Conservation (phyloP, 2,797 vertebrate species). For the Chloroceryle inda region DNA sequence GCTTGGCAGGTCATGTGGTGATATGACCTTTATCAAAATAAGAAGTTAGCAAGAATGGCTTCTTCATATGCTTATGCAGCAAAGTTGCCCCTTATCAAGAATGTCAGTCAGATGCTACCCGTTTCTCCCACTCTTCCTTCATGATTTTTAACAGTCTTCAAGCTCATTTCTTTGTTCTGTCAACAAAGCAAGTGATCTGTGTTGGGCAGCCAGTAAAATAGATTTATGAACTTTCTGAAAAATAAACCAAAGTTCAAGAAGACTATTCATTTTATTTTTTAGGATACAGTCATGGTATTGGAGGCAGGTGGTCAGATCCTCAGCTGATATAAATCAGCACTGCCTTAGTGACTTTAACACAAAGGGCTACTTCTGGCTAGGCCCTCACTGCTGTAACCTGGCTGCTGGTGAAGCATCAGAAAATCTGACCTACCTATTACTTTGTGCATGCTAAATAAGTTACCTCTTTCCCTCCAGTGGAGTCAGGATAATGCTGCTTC, state of each 20-base stretch:
- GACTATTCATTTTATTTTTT: not conserved
- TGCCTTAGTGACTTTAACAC: not conserved
- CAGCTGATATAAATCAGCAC: not conserved
- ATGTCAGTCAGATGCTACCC: not conserved
- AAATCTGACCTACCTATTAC: not conserved
- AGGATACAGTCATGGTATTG: not conserved
- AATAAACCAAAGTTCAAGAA: not conserved
- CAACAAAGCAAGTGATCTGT: not conserved
- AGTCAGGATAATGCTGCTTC: not conserved
- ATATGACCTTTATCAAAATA: not conserved
- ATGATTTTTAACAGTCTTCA: not conserved
- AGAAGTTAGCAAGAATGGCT: not conserved
- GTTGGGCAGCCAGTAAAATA: not conserved
- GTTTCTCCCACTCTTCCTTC: not conserved
- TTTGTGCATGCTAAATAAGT: not conserved
- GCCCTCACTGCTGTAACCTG: not conserved
- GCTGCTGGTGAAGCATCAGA: not conserved
- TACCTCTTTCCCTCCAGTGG: not conserved
- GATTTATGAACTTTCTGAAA: not conserved
- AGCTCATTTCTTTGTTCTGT: not conserved
- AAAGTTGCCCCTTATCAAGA: not conserved
- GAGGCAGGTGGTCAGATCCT: not conserved
- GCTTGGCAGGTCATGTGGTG: not conserved
- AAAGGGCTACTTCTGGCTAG: not conserved
- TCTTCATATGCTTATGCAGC: conserved; percentile 18